Evolutionary conservation across 2,113 vertebrate genomes (phyloP), one percentile per base, ranked within the genome.

Genomic region (Bostrychus sinensis): DNA sequence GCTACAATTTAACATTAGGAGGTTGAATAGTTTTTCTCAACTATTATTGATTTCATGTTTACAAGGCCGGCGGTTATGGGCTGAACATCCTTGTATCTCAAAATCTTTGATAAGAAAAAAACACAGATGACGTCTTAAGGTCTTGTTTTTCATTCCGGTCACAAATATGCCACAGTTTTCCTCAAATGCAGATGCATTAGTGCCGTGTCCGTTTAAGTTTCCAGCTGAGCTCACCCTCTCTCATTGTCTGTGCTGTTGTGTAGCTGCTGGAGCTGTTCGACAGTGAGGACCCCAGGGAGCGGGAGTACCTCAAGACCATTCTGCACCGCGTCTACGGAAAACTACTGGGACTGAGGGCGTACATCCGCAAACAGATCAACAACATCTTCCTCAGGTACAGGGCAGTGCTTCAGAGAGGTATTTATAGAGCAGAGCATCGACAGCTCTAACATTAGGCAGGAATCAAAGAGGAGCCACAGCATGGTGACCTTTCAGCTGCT

Each of bases 341-440:
- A 83, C 93, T 96, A 78, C 92, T 96, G 83, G 95, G 95, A 41
- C 92, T 96, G 45, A 91, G 95, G 57, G 95, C 95, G 32, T 96
- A 96, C 64, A 96, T 96, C 81, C 94, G 95, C 78, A 96, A 96
- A 81, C 95, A 96, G 79, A 96, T 95, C 88, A 96, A 95, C 90
- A 94, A 96, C 83, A 96, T 96, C 87, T 96, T 96, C 81, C 94
- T 96, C 83, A 93, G 94, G 95, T 96, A 81, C 9, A 9, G 51
- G 9, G 7, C 23, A 26, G 11, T 7, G 19, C 17, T 38, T 54
- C 32, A 50, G 51, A 41, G 17, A 0, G 13, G 56, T 60, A 45
- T 76, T 46, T 62, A 51, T 34, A 56, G n/a, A 0, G 16, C 51
- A 19, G 16, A 59, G 37, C 28, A 41, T 54, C 60, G 41, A 41